phyloP scores from a whole-genome alignment of 2,888 invertebrate species.

The Rhaphigaster nebulosa region DNA sequence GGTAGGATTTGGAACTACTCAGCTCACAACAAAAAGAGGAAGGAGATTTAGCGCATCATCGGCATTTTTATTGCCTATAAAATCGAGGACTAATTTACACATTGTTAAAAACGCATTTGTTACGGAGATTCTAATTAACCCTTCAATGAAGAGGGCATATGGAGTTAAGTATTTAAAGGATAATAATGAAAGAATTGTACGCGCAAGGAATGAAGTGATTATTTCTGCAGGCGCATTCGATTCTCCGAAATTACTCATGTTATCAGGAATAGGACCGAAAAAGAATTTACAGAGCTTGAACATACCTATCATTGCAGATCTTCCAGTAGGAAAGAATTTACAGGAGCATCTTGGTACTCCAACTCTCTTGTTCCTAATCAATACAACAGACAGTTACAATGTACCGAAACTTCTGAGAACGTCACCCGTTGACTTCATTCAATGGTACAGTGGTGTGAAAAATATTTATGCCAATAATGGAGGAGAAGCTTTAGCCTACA shows the following conservation, averaged over 20 bases:
- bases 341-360: slow-evolving; percentile 66
- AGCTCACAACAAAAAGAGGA: slow-evolving; percentile 63
- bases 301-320: slow-evolving; percentile 73
- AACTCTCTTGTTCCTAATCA: slow-evolving; percentile 60
- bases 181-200: slow-evolving; percentile 69
- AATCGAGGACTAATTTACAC: slow-evolving; percentile 71
- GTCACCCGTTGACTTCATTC: slow-evolving; percentile 68
- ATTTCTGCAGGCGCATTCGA: slow-evolving; percentile 83
- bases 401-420: slow-evolving; percentile 56
- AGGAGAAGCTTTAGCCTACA: slow-evolving; percentile 82
- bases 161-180: slow-evolving; percentile 73
- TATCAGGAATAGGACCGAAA: slow-evolving; percentile 80
- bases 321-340: slow-evolving; percentile 75
- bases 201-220: slow-evolving; percentile 78
- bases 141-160: slow-evolving; percentile 70
- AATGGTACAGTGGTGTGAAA: slow-evolving; percentile 74
- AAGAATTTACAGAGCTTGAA: slow-evolving; percentile 72
- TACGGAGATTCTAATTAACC: slow-evolving; percentile 73
- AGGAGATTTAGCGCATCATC: slow-evolving; percentile 63
- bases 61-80: slow-evolving; percentile 64
- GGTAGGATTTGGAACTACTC: slow-evolving; percentile 62
- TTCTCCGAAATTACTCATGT: slow-evolving; percentile 85
- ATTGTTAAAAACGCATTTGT: slow-evolving; percentile 73
- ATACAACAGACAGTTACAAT: slow-evolving; percentile 60
- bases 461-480: slow-evolving; percentile 76